A percentile compares a stretch with the other conserved stretches of the same genome.
Conservation (phyloP, 1,140 invertebrate genomes). For the Hycleus cichorii region DNA sequence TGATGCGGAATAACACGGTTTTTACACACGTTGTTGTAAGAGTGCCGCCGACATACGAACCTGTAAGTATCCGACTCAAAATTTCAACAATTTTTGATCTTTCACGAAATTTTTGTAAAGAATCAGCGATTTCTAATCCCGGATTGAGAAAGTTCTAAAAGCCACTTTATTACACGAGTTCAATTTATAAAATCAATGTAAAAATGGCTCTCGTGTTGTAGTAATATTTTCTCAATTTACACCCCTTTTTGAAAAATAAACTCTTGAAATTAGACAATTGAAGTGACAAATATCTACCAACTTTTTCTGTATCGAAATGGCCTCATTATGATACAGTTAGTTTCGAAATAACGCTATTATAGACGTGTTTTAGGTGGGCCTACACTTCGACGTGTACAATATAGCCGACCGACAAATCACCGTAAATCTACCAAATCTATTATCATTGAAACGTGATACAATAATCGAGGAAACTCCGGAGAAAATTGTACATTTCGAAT, state of each 20-base stretch:
- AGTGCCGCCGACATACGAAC: slow-evolving; percentile 52
- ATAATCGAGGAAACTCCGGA: slow-evolving; percentile 47
- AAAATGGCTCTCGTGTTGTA: no score
- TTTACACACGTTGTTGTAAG: slow-evolving; percentile 66
- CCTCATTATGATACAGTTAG: neutral
- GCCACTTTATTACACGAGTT: no score
- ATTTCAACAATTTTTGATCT: no score
- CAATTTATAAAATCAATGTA: no score
- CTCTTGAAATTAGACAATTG: no score
- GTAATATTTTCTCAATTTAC: no score
- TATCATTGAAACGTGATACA: slow-evolving; percentile 29
- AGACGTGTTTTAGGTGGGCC: slow-evolving; percentile 44
- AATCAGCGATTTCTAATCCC: no score
- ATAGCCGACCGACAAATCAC: slow-evolving; percentile 47
- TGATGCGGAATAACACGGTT: slow-evolving; percentile 47
- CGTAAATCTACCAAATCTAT: slow-evolving; percentile 47
- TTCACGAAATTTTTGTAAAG: no score
- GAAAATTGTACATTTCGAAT: slow-evolving; percentile 51
- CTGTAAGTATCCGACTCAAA: slow-evolving; percentile 40
- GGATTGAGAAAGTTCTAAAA: no score
- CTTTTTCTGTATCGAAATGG: no score
- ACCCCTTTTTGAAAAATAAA: no score
- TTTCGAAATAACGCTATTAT: neutral
- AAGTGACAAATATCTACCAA: no score
- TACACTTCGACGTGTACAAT: slow-evolving; percentile 59